Base-by-base conservation (phyloP, 2,888 invertebrate species). In the Sphaerophoria taeniata region DNA sequence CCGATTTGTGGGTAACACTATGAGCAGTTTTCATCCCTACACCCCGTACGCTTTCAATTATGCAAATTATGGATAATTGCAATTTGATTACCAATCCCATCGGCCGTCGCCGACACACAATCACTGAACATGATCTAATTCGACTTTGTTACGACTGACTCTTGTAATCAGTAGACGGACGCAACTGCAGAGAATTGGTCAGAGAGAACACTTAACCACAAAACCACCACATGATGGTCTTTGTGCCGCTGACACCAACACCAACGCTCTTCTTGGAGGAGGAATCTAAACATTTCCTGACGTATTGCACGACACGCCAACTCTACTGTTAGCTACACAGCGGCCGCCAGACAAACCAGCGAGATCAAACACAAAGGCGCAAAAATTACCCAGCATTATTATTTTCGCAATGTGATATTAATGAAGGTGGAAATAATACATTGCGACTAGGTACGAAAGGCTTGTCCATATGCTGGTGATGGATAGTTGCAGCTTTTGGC, bases 1-100 rank as follows among this genome's bases (percentile, higher is more conserved):
- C 31, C 6, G 14, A 12, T 60, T 36, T 9, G 65, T 34, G 14
- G 49, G 49, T 49, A 49, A 49, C 34, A 36, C 14, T 4, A 51
- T 36, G 36, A 24, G n/a, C 51, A 51, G 16, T 3, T 5, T 63
- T 11, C 9, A 36, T 6, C 16, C 16, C 36, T 39, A 43, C 2
- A 14, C n/a, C 31, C 12, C 33, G 36, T 58, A 16, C 71, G 74
- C 71, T 71, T 84, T 84, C 80, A 80, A 84, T 84, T 84, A 80
- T 84, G 71, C 75, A 84, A 84, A 84, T 84, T 84, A 80, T 80
- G 78, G 84, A 76, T 72, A 80, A 84, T 84, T 84, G 65, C 75
- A 60, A 51, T 84, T 84, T 76, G 84, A 80, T 80, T 75, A 80
- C 80, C 55, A 60, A 71, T 65, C 79, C 55, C 70, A 74, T 55